Evolutionary conservation across 2,797 vertebrate species (phyloP), one percentile per base, ranked within the genome.

Genomic region (Podargus strigoides): DNA sequence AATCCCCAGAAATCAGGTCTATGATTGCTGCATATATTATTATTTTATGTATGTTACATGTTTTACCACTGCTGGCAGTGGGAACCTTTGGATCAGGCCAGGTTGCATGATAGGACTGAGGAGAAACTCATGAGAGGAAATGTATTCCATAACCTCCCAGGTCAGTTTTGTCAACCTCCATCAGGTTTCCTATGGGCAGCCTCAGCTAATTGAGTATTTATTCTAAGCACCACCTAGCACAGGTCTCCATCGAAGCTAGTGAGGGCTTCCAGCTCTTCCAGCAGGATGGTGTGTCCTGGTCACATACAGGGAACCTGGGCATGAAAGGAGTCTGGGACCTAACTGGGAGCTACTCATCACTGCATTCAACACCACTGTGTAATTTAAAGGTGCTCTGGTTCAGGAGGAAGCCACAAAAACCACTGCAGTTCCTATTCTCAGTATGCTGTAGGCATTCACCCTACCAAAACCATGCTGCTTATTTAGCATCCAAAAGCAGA

Each of bases 21-120:
- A n/a, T n/a, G n/a, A n/a, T n/a, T n/a, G n/a, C n/a, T n/a, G n/a
- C n/a, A n/a, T n/a, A n/a, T n/a, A n/a, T n/a, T n/a, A n/a, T n/a
- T n/a, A n/a, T n/a, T n/a, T n/a, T n/a, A n/a, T n/a, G n/a, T n/a
- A n/a, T n/a, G n/a, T n/a, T n/a, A n/a, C n/a, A n/a, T n/a, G n/a
- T n/a, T n/a, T n/a, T n/a, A n/a, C n/a, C n/a, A n/a, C 4, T 6
- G 3, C 3, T 5, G 20, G 6, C 3, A 7, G 50, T 4, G 21
- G 32, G 9, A 16, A 70, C n/a, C 70, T 84, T 41, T 37, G 10
- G n/a, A 36, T 66, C 26, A 24, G 23, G 5, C 15, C 1, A 2
- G 11, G 24, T 4, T 53, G 28, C 41, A 36, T 24, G 14, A 42
- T 44, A 83, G 23, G 16, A 28, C 9, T 37, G 20, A 79, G 30